These are phyloP conservation scores for Syrista parreyssii DNA, from an alignment of 2,888 invertebrate genomes.

Conservation along the genomic window DNA sequence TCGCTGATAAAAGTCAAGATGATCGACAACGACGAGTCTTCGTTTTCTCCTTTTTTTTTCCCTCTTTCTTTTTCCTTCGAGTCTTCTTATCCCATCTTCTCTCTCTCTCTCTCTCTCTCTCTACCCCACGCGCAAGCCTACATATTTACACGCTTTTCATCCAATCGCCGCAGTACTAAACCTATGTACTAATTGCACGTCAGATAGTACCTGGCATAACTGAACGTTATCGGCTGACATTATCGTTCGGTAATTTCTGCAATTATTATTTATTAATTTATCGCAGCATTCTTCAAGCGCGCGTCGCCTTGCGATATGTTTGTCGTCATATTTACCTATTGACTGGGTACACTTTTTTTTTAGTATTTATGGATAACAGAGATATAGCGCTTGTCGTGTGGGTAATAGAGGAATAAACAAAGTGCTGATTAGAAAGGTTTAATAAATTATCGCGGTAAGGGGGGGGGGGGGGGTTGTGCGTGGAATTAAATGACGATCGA, in stretches of 20 bases:
- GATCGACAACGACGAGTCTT: not conserved
- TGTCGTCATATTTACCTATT: not conserved
- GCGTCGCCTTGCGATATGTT: not conserved
- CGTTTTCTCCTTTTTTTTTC: not conserved
- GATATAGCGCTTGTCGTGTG: not conserved
- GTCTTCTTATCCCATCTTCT: not conserved
- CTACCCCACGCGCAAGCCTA: no score
- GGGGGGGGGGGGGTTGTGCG: no score
- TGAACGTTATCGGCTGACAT: not conserved
- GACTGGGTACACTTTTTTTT: not conserved
- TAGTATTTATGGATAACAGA: not conserved
- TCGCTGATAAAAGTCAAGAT: not conserved
- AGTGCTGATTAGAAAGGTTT: not conserved
- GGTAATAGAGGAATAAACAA: not conserved
- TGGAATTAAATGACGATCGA: not conserved
- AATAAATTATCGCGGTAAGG: not conserved
- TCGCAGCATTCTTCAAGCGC: constrained; percentile 1
- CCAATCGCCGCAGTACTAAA: not conserved
- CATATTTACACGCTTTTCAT: not conserved
- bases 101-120: not conserved
- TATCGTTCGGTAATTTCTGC: constrained; percentile 9
- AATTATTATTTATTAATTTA: constrained; percentile 12
- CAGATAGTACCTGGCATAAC: not conserved
- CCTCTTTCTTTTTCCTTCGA: not conserved
- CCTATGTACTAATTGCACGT: not conserved